Base-by-base conservation (phyloP, 2,113 vertebrate genomes). In the Alligator mississippiensis region DNA sequence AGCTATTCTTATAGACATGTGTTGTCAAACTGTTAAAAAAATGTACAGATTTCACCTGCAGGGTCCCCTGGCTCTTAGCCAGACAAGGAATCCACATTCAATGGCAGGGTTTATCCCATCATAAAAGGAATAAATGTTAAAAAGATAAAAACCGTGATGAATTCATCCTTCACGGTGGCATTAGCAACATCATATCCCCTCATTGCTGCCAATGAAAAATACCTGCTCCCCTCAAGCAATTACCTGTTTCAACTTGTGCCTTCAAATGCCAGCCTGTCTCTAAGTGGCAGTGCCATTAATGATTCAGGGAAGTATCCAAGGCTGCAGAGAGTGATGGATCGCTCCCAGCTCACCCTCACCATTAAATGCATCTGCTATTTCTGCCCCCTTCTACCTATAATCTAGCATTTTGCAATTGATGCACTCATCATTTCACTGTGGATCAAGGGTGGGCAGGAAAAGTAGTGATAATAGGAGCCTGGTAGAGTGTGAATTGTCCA, bases 91-190 rank as follows among this genome's bases (percentile, higher is more conserved):
- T 34, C 19, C 19, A 3, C 13, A 34, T 34, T 38, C 19, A 34
- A 72, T 38, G 30, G 68, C 80, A 59, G 76, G 0, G 0, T 24
- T 1, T 1, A 88, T 88, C 83, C 8, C 9, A 79, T 38, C 30
- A 13, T 72, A 47, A 47, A 47, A 47, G 47, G 47, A 47, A 54
- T 21, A 61, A 58, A 18, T 3, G 3, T 4, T 6, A 57, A 58
- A n/a, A 34, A 79, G 30, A 18, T 4, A 85, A 78, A 91, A 62
- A 47, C 9, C 14, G 2, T 47, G 89, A 92, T 95, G 88, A 82
- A 96, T 95, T 93, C 68, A 91, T 96, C 95, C 57, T 93, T 96
- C 95, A 86, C 55, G 2, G 21, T 78, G 94, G 81, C 84, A 80
- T 91, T 76, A 93, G 88, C 87, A 61, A 90, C 83, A 75, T 76